Conservation (phyloP, 2,888 invertebrate genomes). For the Nomada ferruginata region DNA sequence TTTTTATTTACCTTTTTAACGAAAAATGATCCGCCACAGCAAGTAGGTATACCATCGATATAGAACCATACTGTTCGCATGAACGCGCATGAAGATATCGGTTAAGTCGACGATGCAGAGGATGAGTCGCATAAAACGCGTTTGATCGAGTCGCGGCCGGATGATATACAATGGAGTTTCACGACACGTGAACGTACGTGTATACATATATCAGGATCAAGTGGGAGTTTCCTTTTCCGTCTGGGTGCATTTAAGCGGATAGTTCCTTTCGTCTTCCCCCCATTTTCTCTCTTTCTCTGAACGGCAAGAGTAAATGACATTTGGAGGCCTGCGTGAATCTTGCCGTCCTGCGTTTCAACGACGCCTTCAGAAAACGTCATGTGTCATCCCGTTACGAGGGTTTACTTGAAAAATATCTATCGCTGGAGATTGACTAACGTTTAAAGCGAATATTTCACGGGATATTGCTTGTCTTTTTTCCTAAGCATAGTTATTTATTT, state of each 20-base stretch:
- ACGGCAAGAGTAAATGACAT: conserved; percentile 12
- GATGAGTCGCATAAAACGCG: conserved; percentile 43
- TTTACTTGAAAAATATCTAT: conserved; percentile 5
- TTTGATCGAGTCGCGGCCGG: conserved; percentile 54
- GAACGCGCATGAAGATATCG: not conserved
- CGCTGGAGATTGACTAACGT: not conserved
- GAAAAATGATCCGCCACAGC: too few species aligned
- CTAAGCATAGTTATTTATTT: not conserved
- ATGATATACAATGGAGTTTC: conserved; percentile 56
- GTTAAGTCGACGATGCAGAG: conserved; percentile 25
- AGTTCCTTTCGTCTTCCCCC: not conserved
- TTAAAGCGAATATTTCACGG: not conserved
- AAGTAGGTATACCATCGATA: too few species aligned
- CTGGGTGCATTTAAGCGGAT: conserved; percentile 22
- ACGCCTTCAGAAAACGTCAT: not conserved
- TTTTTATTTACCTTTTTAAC: too few species aligned
- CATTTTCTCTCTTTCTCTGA: too few species aligned
- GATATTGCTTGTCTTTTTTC: not conserved
- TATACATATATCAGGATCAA: conserved; percentile 40
- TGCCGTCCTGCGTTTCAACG: conserved; percentile 2
- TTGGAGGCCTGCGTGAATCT: not conserved
- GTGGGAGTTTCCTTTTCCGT: conserved; percentile 4
- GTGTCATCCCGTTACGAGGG: not conserved
- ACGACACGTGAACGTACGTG: conserved; percentile 3
- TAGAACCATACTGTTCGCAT: too few species aligned